Evolutionary conservation across 2,797 vertebrate genomes (phyloP), one percentile per base, ranked within the genome.

Genomic region (Centroberyx gerrardi): DNA sequence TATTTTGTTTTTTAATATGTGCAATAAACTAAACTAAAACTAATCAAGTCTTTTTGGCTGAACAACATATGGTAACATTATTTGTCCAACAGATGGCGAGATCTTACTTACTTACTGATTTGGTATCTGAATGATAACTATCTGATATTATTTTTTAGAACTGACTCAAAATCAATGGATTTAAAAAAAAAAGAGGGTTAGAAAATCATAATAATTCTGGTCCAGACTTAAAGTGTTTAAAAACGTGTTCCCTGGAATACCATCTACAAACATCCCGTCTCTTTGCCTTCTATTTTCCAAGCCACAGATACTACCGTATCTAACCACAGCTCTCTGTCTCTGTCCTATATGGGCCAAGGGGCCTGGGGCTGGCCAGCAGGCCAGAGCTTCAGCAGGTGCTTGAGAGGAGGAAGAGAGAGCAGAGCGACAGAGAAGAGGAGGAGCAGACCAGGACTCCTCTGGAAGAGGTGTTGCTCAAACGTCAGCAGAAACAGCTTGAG

Each of bases 301-400:
- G 48, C 48, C 48, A 49, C 49, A 18, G 9, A 52, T 52, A 10
- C 17, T 29, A 14, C 17, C n/a, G 10, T 33, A 10, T 52, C 0
- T 76, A 55, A 79, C 38, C 4, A 1, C 9, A 49, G 3, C 54
- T 74, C 54, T 74, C 51, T 59, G 49, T 66, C 44, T 81, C 51
- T 71, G 52, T 72, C 22, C 38, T 66, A 29, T 62, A 29, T 62
- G 62, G 68, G 54, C 31, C 56, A 72, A 94, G 93, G 74, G 94
- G 94, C 63, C 86, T 93, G 86, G 90, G 78, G 1, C 88, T 94
- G 82, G 91, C 84, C 84, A 92, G 92, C 82, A 94, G 92, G 84
- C 88, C 94, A 0, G 95, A 95, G 76, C 93, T 95, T 33, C 93
- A 95, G 82, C 84, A 90, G 85, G 94, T 89, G 33, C 75, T 95